Percentiles rank a stretch among this genome's conserved stretches.
Evolutionary conservation across 2,113 vertebrate species (phyloP).

Genomic region (Clarias magur): DNA sequence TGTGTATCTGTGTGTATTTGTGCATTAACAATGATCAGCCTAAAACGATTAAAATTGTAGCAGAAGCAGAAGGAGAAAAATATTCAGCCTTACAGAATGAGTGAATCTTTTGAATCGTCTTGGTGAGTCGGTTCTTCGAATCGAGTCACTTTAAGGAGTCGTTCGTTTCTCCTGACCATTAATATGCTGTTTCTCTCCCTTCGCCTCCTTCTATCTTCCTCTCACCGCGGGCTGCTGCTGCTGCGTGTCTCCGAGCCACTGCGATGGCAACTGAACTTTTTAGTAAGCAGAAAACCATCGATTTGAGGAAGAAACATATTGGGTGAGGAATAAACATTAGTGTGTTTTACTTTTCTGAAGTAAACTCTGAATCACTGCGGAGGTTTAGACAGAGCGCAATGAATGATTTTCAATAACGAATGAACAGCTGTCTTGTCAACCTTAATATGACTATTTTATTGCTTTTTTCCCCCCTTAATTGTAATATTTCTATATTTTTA

Average conservation of each 20-base stretch:
- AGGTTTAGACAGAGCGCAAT: background rate
- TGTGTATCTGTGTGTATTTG: no score
- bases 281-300: conserved; percentile 82
- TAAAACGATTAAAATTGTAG: background rate
- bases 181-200: background rate
- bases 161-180: no score
- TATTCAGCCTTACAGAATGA: background rate
- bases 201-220: background rate
- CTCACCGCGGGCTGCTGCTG: background rate
- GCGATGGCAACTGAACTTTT: conserved; percentile 70
- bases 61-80: no score
- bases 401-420: no score
- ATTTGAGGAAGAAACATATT: conserved; percentile 82
- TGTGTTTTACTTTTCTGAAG: background rate
- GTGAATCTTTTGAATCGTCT: background rate
- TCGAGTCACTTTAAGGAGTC: conserved; percentile 1
- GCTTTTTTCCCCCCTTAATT: background rate
- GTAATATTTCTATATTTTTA: background rate
- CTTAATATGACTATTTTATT: background rate
- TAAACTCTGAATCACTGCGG: background rate
- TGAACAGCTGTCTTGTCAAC: background rate
- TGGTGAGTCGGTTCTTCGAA: background rate
- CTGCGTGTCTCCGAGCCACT: background rate
- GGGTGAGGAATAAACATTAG: conserved; percentile 74
- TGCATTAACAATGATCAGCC: background rate